These are phyloP conservation scores for Hephaestus fuliginosus DNA, from an alignment of 2,797 vertebrate genomes.

Conservation along the genomic window DNA sequence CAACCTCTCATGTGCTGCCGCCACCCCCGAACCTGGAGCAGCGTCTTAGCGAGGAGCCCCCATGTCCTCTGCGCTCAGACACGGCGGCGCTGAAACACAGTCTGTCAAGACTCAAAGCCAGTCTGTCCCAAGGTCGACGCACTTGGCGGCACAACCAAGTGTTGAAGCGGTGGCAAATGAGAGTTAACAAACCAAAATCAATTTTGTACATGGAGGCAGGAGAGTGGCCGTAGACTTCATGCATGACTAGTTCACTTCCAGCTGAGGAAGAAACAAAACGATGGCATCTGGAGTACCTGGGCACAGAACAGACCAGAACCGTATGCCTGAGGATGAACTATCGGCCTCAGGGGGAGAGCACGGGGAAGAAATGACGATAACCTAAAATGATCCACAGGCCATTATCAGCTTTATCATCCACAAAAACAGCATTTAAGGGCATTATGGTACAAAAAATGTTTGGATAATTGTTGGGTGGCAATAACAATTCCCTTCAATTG, in stretches of 20 bases:
- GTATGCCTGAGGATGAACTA: background rate
- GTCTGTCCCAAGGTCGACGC: constrained; percentile 65
- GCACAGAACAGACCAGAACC: constrained; percentile 23
- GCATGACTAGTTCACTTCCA: constrained; percentile 38
- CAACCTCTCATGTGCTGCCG: constrained; percentile 54
- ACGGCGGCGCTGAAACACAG: constrained; percentile 41
- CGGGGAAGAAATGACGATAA: background rate
- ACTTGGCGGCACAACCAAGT: constrained; percentile 59
- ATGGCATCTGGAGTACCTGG: constrained; percentile 20
- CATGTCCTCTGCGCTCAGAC: constrained; percentile 48
- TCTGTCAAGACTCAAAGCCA: constrained; percentile 58
- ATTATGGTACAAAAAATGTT: constrained; percentile 28
- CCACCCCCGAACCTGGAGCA: constrained; percentile 19
- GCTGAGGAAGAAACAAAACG: constrained; percentile 36
- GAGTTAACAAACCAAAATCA: constrained; percentile 74
- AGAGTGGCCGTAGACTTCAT: constrained; percentile 49
- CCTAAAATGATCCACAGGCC: constrained; percentile 9
- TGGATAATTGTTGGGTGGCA: constrained; percentile 31
- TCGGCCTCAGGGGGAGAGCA: background rate
- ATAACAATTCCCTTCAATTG: constrained; percentile 33
- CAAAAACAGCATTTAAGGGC: constrained; percentile 15
- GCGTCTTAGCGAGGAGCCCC: constrained; percentile 15
- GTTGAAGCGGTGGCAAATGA: constrained; percentile 63
- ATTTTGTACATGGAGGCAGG: constrained; percentile 58
- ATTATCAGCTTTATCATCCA: constrained; percentile 20